Percentiles rank a stretch among this genome's conserved stretches.
phyloP scores from a whole-genome alignment of 2,797 vertebrate species.

The Xenentodon cancila region DNA sequence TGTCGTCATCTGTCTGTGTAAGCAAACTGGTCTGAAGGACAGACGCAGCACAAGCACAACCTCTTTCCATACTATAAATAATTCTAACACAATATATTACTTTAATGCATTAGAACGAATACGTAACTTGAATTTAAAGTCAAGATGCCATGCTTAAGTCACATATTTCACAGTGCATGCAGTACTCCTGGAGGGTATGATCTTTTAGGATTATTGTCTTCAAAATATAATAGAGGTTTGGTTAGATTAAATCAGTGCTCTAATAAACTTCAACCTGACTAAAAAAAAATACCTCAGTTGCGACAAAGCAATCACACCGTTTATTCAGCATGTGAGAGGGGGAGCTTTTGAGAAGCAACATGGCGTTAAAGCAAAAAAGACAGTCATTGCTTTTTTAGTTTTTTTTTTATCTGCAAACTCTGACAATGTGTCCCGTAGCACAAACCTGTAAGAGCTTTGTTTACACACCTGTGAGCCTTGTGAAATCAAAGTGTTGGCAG shows the following conservation, averaged over 20 bases:
- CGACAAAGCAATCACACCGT: not conserved
- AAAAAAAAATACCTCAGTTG: not conserved
- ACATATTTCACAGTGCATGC: too few relatives aligned
- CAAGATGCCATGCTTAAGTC: too few relatives aligned
- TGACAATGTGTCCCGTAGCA: slow-evolving; percentile 8
- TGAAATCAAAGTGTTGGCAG: slow-evolving; percentile 1
- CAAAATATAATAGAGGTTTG: not conserved
- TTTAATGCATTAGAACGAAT: too few relatives aligned
- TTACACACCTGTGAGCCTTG: slow-evolving; percentile 18
- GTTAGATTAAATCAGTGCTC: not conserved
- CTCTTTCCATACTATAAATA: too few relatives aligned
- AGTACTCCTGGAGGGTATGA: too few relatives aligned
- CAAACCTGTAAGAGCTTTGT: slow-evolving; percentile 4
- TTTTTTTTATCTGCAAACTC: not conserved
- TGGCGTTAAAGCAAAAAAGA: slow-evolving; percentile 16
- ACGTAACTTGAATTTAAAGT: too few relatives aligned
- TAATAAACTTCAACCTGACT: not conserved
- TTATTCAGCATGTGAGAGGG: not conserved
- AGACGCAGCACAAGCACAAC: too few relatives aligned
- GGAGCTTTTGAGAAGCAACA: not conserved
- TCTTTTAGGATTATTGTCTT: too few relatives aligned
- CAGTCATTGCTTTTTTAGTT: slow-evolving; percentile 10
- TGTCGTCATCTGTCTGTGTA: too few relatives aligned
- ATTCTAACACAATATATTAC: too few relatives aligned
- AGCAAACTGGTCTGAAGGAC: too few relatives aligned